Conservation (phyloP, 2,888 invertebrate species). For the Villa cingulata region DNA sequence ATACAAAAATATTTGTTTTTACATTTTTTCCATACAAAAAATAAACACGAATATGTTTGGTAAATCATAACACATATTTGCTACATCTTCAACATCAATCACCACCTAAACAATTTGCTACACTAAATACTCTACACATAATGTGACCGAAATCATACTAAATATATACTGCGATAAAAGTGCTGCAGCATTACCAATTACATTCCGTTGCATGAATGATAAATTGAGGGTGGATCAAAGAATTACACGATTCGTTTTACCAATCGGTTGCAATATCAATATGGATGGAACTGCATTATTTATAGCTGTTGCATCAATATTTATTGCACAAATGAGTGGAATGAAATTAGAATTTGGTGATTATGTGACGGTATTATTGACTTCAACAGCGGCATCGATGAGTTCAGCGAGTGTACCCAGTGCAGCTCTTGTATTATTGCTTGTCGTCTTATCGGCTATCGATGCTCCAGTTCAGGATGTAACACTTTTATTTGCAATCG, state of each 20-base stretch:
- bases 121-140: too few species aligned
- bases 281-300: conserved; percentile 88
- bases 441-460: conserved; percentile 69
- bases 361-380: conserved; percentile 70
- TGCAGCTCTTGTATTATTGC: conserved; percentile 65
- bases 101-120: too few species aligned
- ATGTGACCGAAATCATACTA: too few species aligned
- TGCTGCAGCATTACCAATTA: conserved; percentile 78
- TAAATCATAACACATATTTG: neutral
- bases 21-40: conserved; percentile 5
- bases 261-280: conserved; percentile 84
- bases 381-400: conserved; percentile 75
- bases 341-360: conserved; percentile 67
- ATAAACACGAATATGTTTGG: neutral
- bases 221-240: conserved; percentile 66
- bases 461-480: conserved; percentile 72
- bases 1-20: conserved; percentile 6
- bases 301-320: conserved; percentile 73
- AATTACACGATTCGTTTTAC: conserved; percentile 75
- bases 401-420: conserved; percentile 80
- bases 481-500: conserved; percentile 69
- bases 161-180: conserved; percentile 34
- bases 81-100: neutral
- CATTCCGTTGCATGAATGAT: conserved; percentile 75
- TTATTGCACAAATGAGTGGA: conserved; percentile 76